phyloP scores from a whole-genome alignment of 2,113 vertebrate species.

The Xiphorhynchus elegans region DNA sequence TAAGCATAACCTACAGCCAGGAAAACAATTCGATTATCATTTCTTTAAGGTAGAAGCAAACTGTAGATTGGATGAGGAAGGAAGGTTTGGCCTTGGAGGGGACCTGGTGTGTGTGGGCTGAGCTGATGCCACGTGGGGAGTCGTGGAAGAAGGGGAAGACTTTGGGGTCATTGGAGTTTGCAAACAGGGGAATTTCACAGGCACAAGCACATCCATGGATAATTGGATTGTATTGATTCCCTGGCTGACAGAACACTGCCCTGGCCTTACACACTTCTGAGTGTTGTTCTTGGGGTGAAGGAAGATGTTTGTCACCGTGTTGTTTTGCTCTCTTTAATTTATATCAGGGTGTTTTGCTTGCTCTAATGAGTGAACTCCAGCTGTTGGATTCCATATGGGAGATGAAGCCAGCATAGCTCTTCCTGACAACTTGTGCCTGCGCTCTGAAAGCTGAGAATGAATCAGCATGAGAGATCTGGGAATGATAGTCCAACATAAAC shows the following conservation, averaged over 20 bases:
- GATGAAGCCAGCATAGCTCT: slow-evolving; percentile 7
- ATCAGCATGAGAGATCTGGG: slow-evolving; percentile 57
- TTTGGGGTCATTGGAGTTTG: background rate
- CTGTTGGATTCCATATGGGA: slow-evolving; percentile 73
- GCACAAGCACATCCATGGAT: background rate
- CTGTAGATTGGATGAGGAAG: background rate
- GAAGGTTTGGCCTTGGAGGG: background rate
- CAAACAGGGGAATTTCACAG: background rate
- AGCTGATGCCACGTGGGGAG: background rate
- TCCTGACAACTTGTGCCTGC: slow-evolving; percentile 45
- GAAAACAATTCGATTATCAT: background rate
- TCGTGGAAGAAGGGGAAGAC: background rate
- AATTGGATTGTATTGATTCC: background rate
- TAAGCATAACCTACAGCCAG: background rate
- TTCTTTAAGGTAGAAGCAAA: background rate
- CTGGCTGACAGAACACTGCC: background rate
- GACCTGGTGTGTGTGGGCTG: background rate
- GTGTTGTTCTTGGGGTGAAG: background rate
- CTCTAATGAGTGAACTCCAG: slow-evolving; percentile 60
- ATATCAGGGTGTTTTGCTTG: slow-evolving; percentile 22
- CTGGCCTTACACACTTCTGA: background rate
- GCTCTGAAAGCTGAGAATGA: slow-evolving; percentile 63
- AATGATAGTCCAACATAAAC: slow-evolving; percentile 67
- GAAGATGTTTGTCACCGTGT: background rate
- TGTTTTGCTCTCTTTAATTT: background rate